These are phyloP conservation scores for Cryptocheilus praepositus DNA, from an alignment of 2,888 invertebrate genomes.

Conservation along the genomic window DNA sequence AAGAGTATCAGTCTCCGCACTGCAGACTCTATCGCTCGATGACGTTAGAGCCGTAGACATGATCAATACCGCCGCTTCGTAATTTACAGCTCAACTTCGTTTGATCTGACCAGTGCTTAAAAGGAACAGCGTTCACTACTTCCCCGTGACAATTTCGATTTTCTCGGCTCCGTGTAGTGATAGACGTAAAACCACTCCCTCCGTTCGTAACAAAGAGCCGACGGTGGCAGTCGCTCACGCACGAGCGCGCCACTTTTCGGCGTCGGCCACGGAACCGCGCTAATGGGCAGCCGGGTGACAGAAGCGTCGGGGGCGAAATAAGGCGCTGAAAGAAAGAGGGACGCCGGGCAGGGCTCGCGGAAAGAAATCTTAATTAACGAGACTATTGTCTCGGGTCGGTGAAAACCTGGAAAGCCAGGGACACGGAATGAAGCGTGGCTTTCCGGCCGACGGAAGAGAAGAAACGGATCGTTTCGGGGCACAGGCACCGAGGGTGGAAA, in stretches of 20 bases:
- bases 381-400: conserved; percentile 81
- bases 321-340: conserved; percentile 14
- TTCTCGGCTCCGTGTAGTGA: too few relatives aligned
- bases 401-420: conserved; percentile 61
- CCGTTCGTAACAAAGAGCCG: not conserved
- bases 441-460: conserved; percentile 27
- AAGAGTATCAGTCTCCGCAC: not conserved
- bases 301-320: not conserved
- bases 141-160: too few relatives aligned
- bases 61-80: too few relatives aligned
- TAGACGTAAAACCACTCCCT: too few relatives aligned
- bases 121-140: too few relatives aligned
- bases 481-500: conserved; percentile 23
- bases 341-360: conserved; percentile 54
- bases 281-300: conserved; percentile 1
- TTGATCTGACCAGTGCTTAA: too few relatives aligned
- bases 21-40: not conserved
- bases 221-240: conserved; percentile 5
- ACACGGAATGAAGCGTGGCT: conserved; percentile 42
- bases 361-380: conserved; percentile 89
- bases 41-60: not conserved
- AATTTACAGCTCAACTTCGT: too few relatives aligned
- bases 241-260: conserved; percentile 10
- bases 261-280: not conserved
- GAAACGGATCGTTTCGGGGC: conserved; percentile 33